Evolutionary conservation across 1,140 invertebrate genomes (phyloP).

Genomic region (Zophobas atratus): DNA sequence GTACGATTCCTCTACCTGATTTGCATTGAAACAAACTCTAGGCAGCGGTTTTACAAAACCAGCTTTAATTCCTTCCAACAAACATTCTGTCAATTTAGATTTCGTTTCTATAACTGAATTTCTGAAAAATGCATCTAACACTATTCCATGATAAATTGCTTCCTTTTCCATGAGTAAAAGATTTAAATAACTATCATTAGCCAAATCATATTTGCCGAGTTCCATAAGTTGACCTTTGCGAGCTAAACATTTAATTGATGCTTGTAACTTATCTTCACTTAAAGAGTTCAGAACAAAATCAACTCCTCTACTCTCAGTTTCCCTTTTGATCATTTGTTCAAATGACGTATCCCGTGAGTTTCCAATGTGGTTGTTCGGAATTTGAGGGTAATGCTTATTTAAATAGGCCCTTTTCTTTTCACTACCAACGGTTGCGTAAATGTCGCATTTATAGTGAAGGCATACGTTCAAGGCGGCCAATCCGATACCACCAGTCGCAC

Average conservation of each 20-base stretch:
- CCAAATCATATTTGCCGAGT: slow-evolving; percentile 84
- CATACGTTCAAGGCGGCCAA: slow-evolving; percentile 88
- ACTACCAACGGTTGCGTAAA: slow-evolving; percentile 84
- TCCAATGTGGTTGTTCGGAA: slow-evolving; percentile 72
- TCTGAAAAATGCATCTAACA: slow-evolving; percentile 84
- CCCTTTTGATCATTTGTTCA: slow-evolving; percentile 73
- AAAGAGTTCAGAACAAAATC: slow-evolving; percentile 80
- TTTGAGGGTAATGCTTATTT: slow-evolving; percentile 77
- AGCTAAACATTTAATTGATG: slow-evolving; percentile 84
- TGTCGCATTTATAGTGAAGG: slow-evolving; percentile 77
- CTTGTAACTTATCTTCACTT: slow-evolving; percentile 78
- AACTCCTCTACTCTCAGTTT: slow-evolving; percentile 77
- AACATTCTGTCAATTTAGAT: slow-evolving; percentile 64
- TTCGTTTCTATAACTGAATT: slow-evolving; percentile 64
- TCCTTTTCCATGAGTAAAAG: slow-evolving; percentile 87
- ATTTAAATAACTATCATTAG: slow-evolving; percentile 76
- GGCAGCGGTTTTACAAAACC: slow-evolving; percentile 5
- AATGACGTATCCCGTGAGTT: slow-evolving; percentile 77
- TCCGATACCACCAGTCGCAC: slow-evolving; percentile 92
- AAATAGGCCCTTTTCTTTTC: slow-evolving; percentile 84
- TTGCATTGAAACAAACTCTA: slow-evolving; percentile 70
- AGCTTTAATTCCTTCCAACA: slow-evolving; percentile 70
- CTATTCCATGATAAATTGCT: slow-evolving; percentile 89
- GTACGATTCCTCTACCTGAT: slow-evolving; percentile 79
- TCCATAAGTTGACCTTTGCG: slow-evolving; percentile 80